phyloP scores from a whole-genome alignment of 2,888 invertebrate species.

The Arrhopalites spinosus region DNA sequence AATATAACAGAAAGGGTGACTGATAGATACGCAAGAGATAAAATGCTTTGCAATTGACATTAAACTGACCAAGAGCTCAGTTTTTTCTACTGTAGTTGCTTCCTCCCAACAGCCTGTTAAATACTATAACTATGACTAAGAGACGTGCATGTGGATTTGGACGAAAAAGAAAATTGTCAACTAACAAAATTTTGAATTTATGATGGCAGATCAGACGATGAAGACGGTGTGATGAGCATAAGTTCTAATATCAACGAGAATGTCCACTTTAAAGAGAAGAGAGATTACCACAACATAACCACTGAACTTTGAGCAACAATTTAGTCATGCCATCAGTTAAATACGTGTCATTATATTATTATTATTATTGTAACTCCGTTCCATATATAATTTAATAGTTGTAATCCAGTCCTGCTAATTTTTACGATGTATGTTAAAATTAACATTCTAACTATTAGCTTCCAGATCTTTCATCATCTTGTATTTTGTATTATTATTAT shows the following conservation, averaged over 20 bases:
- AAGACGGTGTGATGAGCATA: conserved; percentile 63
- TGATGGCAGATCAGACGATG: conserved; percentile 64
- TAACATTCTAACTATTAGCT: conserved; percentile 23
- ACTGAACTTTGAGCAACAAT: conserved; percentile 32
- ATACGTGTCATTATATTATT: conserved; percentile 21
- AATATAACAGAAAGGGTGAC: too few relatives aligned
- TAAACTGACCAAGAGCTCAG: too few relatives aligned
- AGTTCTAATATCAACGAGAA: conserved; percentile 79
- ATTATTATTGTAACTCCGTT: neutral
- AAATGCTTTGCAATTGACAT: too few relatives aligned
- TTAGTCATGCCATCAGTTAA: conserved; percentile 37
- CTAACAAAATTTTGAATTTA: too few relatives aligned
- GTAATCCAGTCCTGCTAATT: conserved; percentile 18
- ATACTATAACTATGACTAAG: too few relatives aligned
- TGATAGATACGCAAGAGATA: too few relatives aligned
- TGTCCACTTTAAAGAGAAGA: conserved; percentile 81
- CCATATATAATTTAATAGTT: neutral
- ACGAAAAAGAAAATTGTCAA: too few relatives aligned
- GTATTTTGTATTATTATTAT: neutral
- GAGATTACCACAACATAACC: conserved; percentile 65
- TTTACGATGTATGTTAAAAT: neutral
- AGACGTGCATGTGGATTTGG: too few relatives aligned
- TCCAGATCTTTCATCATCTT: conserved; percentile 23
- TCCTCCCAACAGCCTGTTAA: too few relatives aligned
- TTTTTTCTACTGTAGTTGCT: too few relatives aligned